Conservation (phyloP, 2,888 invertebrate genomes). For the Liodrosophila aerea region DNA sequence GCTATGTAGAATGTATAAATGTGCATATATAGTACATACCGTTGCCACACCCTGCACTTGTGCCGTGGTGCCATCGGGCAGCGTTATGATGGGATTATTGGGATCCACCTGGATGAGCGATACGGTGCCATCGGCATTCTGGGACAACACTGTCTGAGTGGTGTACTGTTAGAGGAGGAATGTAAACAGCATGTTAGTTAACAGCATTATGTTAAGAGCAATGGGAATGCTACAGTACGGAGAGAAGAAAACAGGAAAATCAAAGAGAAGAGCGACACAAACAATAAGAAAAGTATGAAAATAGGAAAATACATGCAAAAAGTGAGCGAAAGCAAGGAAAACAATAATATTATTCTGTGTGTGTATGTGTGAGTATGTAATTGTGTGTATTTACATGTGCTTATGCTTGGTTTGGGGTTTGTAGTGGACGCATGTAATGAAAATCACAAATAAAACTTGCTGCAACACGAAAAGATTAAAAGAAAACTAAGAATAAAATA, state of each 20-base stretch:
- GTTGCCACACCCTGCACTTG: constrained; percentile 89
- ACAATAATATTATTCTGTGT: neutral
- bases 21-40: constrained; percentile 56
- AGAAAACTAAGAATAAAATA: constrained; percentile 15
- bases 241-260: constrained; percentile 24
- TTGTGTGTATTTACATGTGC: constrained; percentile 32
- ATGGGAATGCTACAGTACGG: neutral
- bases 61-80: constrained; percentile 97
- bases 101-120: constrained; percentile 98
- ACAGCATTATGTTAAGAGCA: neutral
- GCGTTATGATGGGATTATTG: constrained; percentile 95
- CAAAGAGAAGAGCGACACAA: constrained; percentile 20
- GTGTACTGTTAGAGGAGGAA: constrained; percentile 85
- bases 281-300: constrained; percentile 16
- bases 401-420: constrained; percentile 6
- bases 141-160: constrained; percentile 95
- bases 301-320: constrained; percentile 16
- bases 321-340: constrained; percentile 10
- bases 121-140: constrained; percentile 97
- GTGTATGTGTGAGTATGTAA: constrained; percentile 2
- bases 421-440: constrained; percentile 27
- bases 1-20: neutral
- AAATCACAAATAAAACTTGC: constrained; percentile 32
- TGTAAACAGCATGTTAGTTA: constrained; percentile 17
- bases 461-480: constrained; percentile 39